A percentile compares a stretch with the other conserved stretches of the same genome.
phyloP scores from a whole-genome alignment of 2,888 invertebrate genomes.

The Drosophila barbarae region DNA sequence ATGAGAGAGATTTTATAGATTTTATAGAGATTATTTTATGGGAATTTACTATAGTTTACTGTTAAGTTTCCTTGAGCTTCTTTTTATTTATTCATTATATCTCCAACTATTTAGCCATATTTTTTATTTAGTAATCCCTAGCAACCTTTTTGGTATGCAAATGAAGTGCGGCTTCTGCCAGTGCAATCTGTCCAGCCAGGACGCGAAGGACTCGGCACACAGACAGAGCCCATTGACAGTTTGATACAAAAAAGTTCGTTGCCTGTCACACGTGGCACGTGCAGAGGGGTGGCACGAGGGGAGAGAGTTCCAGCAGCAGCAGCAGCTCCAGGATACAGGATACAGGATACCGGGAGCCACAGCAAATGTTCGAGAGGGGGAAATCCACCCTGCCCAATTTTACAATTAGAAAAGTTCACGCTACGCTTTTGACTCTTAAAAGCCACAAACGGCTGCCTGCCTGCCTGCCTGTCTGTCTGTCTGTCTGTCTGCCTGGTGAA shows the following conservation, averaged over 20 bases:
- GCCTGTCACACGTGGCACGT: slow-evolving; percentile 47
- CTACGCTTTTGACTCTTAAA: slow-evolving; percentile 32
- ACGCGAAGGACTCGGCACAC: slow-evolving; percentile 8
- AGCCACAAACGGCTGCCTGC: slow-evolving; percentile 33
- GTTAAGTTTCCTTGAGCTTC: background rate
- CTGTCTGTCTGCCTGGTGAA: slow-evolving; percentile 12
- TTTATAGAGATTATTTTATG: background rate
- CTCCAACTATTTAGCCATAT: too few species aligned
- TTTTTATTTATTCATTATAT: background rate
- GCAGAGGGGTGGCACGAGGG: slow-evolving; percentile 27
- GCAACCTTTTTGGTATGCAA: background rate
- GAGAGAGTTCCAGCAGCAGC: background rate
- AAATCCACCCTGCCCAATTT: slow-evolving; percentile 33
- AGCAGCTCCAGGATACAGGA: slow-evolving; percentile 16
- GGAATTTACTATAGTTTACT: background rate
- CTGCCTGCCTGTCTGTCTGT: background rate
- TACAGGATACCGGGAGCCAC: background rate
- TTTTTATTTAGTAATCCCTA: background rate
- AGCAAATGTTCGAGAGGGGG: background rate
- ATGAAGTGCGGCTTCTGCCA: background rate
- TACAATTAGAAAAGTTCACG: slow-evolving; percentile 50
- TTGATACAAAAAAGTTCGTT: slow-evolving; percentile 50
- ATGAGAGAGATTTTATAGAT: background rate
- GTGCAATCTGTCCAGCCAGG: slow-evolving; percentile 6
- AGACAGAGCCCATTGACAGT: slow-evolving; percentile 42